Conservation (phyloP, 2,797 vertebrate genomes). For the Semaprochilodus insignis region DNA sequence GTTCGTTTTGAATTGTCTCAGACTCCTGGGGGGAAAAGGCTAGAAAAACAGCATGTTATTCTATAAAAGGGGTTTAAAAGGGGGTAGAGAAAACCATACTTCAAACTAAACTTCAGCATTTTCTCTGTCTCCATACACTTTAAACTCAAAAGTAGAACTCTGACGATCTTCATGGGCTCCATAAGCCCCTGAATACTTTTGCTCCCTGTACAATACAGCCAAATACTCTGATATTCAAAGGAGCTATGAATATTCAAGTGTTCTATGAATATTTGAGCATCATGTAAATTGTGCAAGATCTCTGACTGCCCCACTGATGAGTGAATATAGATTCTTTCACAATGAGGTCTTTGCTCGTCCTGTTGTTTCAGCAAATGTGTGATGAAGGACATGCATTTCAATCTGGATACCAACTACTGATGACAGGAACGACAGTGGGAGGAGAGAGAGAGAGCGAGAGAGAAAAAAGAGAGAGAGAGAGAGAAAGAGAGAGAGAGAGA, state of each 20-base stretch:
- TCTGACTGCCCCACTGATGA: slow-evolving; percentile 29
- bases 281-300: slow-evolving; percentile 35
- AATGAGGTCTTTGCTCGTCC: slow-evolving; percentile 29
- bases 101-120: neutral
- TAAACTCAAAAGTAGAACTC: neutral
- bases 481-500: slow-evolving; percentile 8
- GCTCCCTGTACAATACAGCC: slow-evolving; percentile 1
- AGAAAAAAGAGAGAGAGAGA: neutral
- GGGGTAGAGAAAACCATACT: neutral
- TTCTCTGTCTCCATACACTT: neutral
- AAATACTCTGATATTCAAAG: slow-evolving; percentile 32
- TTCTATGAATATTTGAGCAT: slow-evolving; percentile 50
- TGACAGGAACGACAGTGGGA: neutral
- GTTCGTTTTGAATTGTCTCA: neutral
- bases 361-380: slow-evolving; percentile 44
- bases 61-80: neutral
- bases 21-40: neutral
- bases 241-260: slow-evolving; percentile 47
- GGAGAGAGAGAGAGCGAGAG: neutral
- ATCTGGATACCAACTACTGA: slow-evolving; percentile 22
- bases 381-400: slow-evolving; percentile 35
- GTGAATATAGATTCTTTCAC: slow-evolving; percentile 39
- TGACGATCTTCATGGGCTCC: neutral
- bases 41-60: neutral
- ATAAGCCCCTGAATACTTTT: neutral